Percentiles rank a stretch among this genome's conserved stretches.
Evolutionary conservation across 2,113 vertebrate genomes (phyloP).

Genomic region (Glareola pratincola): DNA sequence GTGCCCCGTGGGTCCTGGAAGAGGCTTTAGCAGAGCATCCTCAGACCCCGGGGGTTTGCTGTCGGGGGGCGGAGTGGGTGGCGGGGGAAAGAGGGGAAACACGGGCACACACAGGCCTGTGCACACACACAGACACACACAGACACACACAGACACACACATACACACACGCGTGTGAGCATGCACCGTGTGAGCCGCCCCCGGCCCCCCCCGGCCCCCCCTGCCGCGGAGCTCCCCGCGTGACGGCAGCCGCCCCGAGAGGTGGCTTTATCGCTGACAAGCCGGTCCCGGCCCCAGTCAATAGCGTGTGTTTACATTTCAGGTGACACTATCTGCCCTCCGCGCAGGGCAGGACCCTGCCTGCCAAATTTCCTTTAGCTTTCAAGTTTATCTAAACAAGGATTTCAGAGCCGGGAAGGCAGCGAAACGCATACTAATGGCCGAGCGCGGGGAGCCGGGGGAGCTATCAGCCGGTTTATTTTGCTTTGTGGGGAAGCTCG

Average conservation of each 20-base stretch:
- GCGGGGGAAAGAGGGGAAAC: not conserved
- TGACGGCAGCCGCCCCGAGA: not conserved
- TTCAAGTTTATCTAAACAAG: not conserved
- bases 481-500: not conserved
- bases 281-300: not conserved
- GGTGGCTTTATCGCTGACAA: not conserved
- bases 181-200: too few relatives aligned
- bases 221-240: not conserved
- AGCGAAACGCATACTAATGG: not conserved
- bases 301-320: not conserved
- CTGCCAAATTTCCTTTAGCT: slow-evolving; percentile 20
- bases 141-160: too few relatives aligned
- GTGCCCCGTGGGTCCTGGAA: accelerated
- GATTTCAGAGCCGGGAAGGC: not conserved
- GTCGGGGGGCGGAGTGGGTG: not conserved
- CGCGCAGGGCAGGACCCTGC: slow-evolving; percentile 22
- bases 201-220: not conserved
- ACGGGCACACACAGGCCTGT: accelerated
- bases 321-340: slow-evolving; percentile 27
- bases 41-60: accelerated
- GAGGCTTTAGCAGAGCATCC: accelerated
- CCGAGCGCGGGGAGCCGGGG: not conserved
- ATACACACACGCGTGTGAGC: too few relatives aligned
- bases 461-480: not conserved
- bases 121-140: not conserved